Evolutionary conservation across 2,113 vertebrate genomes (phyloP).

Genomic region (Myiozetetes cayanensis): DNA sequence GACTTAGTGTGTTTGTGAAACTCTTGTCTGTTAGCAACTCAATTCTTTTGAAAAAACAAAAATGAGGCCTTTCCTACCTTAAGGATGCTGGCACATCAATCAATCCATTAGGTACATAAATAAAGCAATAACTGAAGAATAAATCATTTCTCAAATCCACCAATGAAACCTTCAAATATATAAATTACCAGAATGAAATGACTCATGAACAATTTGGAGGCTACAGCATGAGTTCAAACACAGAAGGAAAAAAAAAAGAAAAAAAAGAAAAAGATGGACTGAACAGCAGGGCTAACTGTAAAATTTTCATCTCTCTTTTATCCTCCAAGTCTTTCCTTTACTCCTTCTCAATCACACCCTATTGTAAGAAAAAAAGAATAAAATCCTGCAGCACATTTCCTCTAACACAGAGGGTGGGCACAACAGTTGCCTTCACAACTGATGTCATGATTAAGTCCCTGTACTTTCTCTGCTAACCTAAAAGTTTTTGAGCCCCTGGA

Average conservation of each 20-base stretch:
- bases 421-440: slow-evolving; percentile 71
- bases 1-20: slow-evolving; percentile 14
- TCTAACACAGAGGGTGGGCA: slow-evolving; percentile 36
- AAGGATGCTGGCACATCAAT: slow-evolving; percentile 34
- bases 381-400: slow-evolving; percentile 12
- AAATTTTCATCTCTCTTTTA: not conserved
- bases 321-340: not conserved
- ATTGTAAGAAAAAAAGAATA: not conserved
- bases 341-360: not conserved
- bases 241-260: not conserved
- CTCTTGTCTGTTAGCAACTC: slow-evolving; percentile 19
- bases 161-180: slow-evolving; percentile 36
- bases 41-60: slow-evolving; percentile 22
- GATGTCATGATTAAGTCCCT: slow-evolving; percentile 53
- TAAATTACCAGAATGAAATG: slow-evolving; percentile 38
- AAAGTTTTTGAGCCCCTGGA: slow-evolving; percentile 41
- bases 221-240: not conserved
- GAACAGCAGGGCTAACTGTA: not conserved
- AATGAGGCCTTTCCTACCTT: not conserved
- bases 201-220: not conserved
- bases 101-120: slow-evolving; percentile 65
- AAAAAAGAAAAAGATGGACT: not conserved
- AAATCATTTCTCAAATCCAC: slow-evolving; percentile 55
- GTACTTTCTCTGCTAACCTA: slow-evolving; percentile 29
- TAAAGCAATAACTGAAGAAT: slow-evolving; percentile 61